phyloP scores from a whole-genome alignment of 1,140 invertebrate genomes.

The Drosophila lowei region DNA sequence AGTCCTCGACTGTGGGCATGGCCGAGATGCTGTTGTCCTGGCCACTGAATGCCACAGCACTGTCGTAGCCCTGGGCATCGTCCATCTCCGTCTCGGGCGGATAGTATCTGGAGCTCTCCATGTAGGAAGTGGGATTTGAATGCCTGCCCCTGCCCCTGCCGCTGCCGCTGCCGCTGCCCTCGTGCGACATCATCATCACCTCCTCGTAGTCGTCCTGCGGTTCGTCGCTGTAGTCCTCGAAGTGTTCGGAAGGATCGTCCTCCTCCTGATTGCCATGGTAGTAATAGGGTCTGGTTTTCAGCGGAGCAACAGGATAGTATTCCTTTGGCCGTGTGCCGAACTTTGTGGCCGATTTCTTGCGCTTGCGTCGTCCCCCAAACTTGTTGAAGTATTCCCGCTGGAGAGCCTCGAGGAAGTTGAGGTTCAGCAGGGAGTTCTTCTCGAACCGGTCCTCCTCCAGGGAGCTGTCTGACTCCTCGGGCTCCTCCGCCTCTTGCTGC shows the following conservation, averaged over 20 bases:
- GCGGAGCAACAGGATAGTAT: background rate
- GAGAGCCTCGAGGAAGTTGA: conserved; percentile 66
- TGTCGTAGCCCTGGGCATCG: conserved; percentile 41
- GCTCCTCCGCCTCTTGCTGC: conserved; percentile 5
- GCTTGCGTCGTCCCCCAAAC: conserved; percentile 50
- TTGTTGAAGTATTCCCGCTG: conserved; percentile 61
- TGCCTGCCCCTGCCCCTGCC: too few species aligned
- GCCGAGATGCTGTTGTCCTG: conserved; percentile 46
- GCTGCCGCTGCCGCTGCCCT: too few species aligned
- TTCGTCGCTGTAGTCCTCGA: conserved; percentile 51
- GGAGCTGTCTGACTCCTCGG: conserved; percentile 5
- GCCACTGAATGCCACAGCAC: conserved; percentile 56
- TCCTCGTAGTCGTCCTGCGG: conserved; percentile 27
- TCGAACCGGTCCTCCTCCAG: conserved; percentile 41
- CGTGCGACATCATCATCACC: conserved; percentile 15
- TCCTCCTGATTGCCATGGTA: conserved; percentile 15
- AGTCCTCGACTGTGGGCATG: conserved; percentile 58
- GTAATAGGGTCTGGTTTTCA: conserved; percentile 5
- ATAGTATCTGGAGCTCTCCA: conserved; percentile 11
- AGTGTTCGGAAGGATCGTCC: conserved; percentile 30
- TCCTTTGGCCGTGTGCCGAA: conserved; percentile 11
- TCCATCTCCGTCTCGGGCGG: conserved; percentile 25
- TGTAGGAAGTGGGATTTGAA: too few species aligned
- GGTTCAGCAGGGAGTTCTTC: conserved; percentile 55
- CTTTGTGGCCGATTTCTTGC: conserved; percentile 42